These are phyloP conservation scores for Thera obeliscata DNA, from an alignment of 2,888 invertebrate genomes.

Conservation along the genomic window DNA sequence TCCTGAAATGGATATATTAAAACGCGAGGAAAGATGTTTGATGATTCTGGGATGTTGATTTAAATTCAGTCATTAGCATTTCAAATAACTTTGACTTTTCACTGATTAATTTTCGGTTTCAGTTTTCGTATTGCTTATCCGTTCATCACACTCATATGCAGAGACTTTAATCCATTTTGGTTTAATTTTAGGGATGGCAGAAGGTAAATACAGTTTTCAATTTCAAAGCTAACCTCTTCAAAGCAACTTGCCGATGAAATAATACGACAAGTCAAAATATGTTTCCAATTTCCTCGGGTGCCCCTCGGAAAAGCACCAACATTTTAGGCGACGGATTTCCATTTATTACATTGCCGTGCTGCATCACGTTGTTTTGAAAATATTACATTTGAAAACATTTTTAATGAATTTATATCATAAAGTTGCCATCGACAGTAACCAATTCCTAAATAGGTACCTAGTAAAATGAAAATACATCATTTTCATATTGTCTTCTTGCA, in stretches of 20 bases:
- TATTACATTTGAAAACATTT: neutral
- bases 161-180: too few relatives aligned
- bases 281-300: conserved; percentile 22
- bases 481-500: too few relatives aligned
- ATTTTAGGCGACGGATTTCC: conserved; percentile 19
- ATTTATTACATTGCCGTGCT: conserved; percentile 9
- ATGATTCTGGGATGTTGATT: conserved; percentile 6
- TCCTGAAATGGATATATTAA: conserved; percentile 28
- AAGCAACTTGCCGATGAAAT: conserved; percentile 9
- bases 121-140: neutral
- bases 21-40: conserved; percentile 20
- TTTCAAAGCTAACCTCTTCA: conserved; percentile 7
- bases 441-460: too few relatives aligned
- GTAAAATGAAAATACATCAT: too few relatives aligned
- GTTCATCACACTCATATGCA: neutral
- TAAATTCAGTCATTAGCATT: conserved; percentile 11
- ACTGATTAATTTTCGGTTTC: neutral
- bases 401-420: neutral
- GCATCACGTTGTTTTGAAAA: conserved; percentile 21
- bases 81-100: conserved; percentile 13
- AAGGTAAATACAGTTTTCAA: neutral
- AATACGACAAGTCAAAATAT: conserved; percentile 21
- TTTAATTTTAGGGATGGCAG: neutral
- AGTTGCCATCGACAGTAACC: neutral
- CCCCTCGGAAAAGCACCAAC: conserved; percentile 11